A percentile compares a stretch with the other conserved stretches of the same genome.
Evolutionary conservation across 2,888 invertebrate genomes (phyloP).

Genomic region (Apotomis capreana): DNA sequence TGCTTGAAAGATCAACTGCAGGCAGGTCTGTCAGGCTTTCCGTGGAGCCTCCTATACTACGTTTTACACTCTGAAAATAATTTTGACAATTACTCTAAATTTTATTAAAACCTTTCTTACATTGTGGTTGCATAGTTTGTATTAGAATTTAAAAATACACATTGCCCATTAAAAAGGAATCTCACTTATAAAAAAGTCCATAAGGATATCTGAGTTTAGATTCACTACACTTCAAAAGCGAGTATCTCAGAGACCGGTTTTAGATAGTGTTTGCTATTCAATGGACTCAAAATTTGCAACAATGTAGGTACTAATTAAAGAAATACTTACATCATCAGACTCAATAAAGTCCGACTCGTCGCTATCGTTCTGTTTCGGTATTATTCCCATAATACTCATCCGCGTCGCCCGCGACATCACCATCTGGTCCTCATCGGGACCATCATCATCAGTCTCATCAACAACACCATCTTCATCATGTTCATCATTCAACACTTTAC

Average conservation of each 20-base stretch:
- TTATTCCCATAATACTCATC: slow-evolving; percentile 78
- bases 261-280: too few species aligned
- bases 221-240: too few species aligned
- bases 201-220: too few species aligned
- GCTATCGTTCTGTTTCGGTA: slow-evolving; percentile 68
- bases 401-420: slow-evolving; percentile 77
- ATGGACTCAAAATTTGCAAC: too few species aligned
- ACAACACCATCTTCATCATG: slow-evolving; percentile 19
- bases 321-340: slow-evolving; percentile 73
- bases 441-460: slow-evolving; percentile 56
- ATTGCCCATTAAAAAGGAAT: too few species aligned
- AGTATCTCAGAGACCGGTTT: too few species aligned
- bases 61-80: slow-evolving; percentile 54
- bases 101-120: too few species aligned
- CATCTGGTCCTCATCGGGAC: slow-evolving; percentile 72
- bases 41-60: slow-evolving; percentile 45
- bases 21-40: slow-evolving; percentile 53
- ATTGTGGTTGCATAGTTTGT: too few species aligned
- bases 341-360: slow-evolving; percentile 77
- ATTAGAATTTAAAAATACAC: too few species aligned
- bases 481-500: background rate
- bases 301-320: background rate
- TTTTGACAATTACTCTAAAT: slow-evolving; percentile 7
- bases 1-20: slow-evolving; percentile 42
- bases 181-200: too few species aligned